Evolutionary conservation across 1,140 invertebrate species (phyloP), one percentile per base, ranked within the genome.

Genomic region (Philaenus spumarius): DNA sequence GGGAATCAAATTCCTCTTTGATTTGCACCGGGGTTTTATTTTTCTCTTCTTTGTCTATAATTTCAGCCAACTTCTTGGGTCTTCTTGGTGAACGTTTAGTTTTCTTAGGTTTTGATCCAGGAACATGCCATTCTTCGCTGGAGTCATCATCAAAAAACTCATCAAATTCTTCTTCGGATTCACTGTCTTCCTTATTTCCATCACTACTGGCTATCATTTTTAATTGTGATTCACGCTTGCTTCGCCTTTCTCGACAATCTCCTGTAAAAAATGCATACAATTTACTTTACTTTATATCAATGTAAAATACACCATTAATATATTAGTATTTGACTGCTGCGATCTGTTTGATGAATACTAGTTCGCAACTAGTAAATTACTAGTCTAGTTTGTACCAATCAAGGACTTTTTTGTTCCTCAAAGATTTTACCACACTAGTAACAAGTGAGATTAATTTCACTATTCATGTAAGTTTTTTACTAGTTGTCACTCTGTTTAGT

Each of bases 251-350:
- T 39, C 50, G 50, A 11, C 50, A 17, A 15, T 53, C 50, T 17
- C 50, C 50, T 53, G 34, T n/a, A 53, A 53, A 12, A 51, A 47
- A 47, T 24, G 15, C n/a, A n/a, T n/a, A n/a, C n/a, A n/a, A n/a
- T n/a, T n/a, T n/a, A n/a, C n/a, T n/a, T n/a, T n/a, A n/a, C n/a
- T n/a, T n/a, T n/a, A n/a, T n/a, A n/a, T n/a, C n/a, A n/a, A n/a
- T n/a, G n/a, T n/a, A n/a, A n/a, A n/a, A n/a, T n/a, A n/a, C n/a
- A n/a, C n/a, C n/a, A n/a, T n/a, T n/a, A n/a, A n/a, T n/a, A n/a
- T n/a, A n/a, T n/a, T n/a, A n/a, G n/a, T n/a, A n/a, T n/a, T n/a
- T n/a, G n/a, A n/a, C n/a, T n/a, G n/a, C n/a, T n/a, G n/a, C n/a
- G n/a, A n/a, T n/a, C n/a, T n/a, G n/a, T n/a, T n/a, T n/a, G n/a